Conservation (phyloP, 2,797 vertebrate species). For the Australoheros facetus region DNA sequence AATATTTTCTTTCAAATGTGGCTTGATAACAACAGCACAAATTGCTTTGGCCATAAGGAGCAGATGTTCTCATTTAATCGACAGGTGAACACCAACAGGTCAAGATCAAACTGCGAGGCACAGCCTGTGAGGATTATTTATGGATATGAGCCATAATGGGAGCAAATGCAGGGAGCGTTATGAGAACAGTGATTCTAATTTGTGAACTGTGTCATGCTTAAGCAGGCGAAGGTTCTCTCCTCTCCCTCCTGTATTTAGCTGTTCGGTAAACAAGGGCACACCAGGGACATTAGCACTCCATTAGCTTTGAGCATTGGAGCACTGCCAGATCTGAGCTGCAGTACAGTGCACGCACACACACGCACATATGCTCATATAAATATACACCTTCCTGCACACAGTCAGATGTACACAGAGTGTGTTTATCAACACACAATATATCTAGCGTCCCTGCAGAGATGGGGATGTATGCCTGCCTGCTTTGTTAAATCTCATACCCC, state of each 20-base stretch:
- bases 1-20: not conserved
- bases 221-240: conserved; percentile 43
- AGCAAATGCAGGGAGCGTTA: conserved; percentile 27
- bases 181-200: conserved; percentile 37
- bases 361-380: not conserved
- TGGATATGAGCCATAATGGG: not conserved
- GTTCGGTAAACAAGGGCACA: conserved; percentile 61
- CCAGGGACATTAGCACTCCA: conserved; percentile 59
- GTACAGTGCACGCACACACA: conserved; percentile 1
- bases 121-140: conserved; percentile 10
- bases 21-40: not conserved
- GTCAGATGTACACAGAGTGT: conserved; percentile 5
- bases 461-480: conserved; percentile 5
- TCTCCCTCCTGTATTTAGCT: conserved; percentile 59
- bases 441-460: conserved; percentile 13
- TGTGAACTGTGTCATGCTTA: conserved; percentile 33
- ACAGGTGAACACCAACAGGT: conserved; percentile 36
- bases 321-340: conserved; percentile 42
- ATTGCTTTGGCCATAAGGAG: not conserved
- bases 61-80: not conserved
- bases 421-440: conserved; percentile 26
- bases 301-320: conserved; percentile 56
- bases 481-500: conserved; percentile 1
- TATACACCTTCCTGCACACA: not conserved
- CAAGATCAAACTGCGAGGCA: conserved; percentile 22